These are phyloP conservation scores for Strigamia maritima DNA, from an alignment of 2,888 invertebrate genomes.

Conservation along the genomic window DNA sequence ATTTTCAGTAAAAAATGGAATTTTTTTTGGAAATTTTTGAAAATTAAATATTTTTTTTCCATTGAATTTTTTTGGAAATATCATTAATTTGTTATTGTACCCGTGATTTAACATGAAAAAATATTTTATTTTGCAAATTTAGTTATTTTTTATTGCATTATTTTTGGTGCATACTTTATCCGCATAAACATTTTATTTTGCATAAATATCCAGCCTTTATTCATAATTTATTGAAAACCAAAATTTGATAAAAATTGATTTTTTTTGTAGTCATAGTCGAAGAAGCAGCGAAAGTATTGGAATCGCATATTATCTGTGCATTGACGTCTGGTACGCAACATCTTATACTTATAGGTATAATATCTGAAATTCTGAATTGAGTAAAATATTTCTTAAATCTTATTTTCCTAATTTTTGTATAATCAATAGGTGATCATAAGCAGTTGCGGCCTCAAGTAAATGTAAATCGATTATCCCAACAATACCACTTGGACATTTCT, in stretches of 20 bases:
- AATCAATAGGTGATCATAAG: constrained; percentile 76
- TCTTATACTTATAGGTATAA: constrained; percentile 69
- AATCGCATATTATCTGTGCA: constrained; percentile 67
- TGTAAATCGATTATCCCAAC: constrained; percentile 65
- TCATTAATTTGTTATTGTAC: no score
- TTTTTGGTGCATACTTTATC: no score
- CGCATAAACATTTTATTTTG: no score
- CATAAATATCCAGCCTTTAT: no score
- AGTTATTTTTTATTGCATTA: no score
- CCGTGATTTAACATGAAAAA: no score
- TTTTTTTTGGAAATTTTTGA: no score
- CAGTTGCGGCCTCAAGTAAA: constrained; percentile 72
- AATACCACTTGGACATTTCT: constrained; percentile 69
- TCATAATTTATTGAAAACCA: no score
- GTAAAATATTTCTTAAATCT: neutral
- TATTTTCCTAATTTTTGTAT: constrained; percentile 16
- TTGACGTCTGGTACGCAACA: constrained; percentile 71
- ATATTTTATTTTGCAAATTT: no score
- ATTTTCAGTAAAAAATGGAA: no score
- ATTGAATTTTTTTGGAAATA: no score
- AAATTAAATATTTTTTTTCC: no score
- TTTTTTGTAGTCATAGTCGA: constrained; percentile 61
- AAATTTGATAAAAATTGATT: neutral
- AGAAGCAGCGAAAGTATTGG: constrained; percentile 84
- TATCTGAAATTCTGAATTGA: neutral